These are phyloP conservation scores for Elysia crispata DNA, from an alignment of 2,888 invertebrate genomes.

Conservation along the genomic window DNA sequence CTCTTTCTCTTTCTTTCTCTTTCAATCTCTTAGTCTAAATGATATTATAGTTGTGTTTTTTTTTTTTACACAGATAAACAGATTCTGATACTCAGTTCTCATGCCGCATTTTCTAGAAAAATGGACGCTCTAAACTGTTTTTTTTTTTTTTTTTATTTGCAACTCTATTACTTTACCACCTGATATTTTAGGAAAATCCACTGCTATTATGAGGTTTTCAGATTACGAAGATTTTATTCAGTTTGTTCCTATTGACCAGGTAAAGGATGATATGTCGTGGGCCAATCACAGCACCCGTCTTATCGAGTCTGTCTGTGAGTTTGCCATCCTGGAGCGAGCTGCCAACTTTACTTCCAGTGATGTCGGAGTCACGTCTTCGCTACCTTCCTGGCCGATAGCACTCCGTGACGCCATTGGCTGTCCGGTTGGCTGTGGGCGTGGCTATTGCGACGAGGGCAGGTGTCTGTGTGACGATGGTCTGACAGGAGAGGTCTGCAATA, in stretches of 20 bases:
- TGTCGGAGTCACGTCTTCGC: conserved; percentile 38
- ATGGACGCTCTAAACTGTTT: not conserved
- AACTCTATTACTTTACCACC: no score
- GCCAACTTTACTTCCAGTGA: conserved; percentile 36
- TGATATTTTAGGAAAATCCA: no score
- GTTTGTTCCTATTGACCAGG: conserved; percentile 3
- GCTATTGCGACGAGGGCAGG: conserved; percentile 43
- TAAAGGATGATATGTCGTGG: conserved; percentile 51
- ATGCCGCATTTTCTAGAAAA: not conserved
- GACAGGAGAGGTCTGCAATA: conserved; percentile 45
- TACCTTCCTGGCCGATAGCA: conserved; percentile 47
- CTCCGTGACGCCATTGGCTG: conserved; percentile 49
- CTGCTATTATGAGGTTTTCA: no score
- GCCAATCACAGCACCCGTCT: conserved; percentile 42
- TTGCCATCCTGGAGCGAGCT: conserved; percentile 44
- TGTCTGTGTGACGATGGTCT: conserved; percentile 48
- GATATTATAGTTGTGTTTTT: no score
- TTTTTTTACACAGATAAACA: no score
- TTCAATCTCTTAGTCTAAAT: no score
- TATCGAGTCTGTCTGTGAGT: conserved; percentile 50
- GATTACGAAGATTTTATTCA: no score
- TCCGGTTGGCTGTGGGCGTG: conserved; percentile 50
- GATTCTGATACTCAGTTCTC: no score
- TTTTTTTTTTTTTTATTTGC: not conserved
- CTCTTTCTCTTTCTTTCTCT: no score